Base-by-base conservation (phyloP, 2,888 invertebrate genomes). In the Drosophila antonietae region DNA sequence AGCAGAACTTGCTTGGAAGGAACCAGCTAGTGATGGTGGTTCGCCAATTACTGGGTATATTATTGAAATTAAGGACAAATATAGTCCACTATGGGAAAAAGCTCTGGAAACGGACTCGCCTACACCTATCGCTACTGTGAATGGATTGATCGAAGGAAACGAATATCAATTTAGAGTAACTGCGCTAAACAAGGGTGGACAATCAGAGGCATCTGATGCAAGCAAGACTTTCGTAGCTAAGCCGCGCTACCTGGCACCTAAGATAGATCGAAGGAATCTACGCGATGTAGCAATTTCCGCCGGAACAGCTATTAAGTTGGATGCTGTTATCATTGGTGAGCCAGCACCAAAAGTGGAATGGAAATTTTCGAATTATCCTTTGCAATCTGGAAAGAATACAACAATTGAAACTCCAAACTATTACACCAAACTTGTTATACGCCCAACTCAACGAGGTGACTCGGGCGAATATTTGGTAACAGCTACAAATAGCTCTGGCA, bases 161-260 rank as follows among this genome's bases (percentile, higher is more conserved):
- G 98, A 98, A 91, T 98, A 98, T 92, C 98, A 98, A 93, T 99
- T 99, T 96, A 95, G 99, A 37, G 96, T 99, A 37, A 95, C 98
- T 80, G 99, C 99, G 10, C 94, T 98, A 62, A 99, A 99, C 93
- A 97, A 97, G 92, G 98, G 97, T 12, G 99, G 99, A 0, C 96
- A 96, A 91, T 97, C 98, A 88, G 97, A 97, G 83, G 97, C 98
- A 0, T 97, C 98, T 10, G 97, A 97, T 65, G 94, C 97, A 28
- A 96, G 97, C 93, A 97, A 97, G 93, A 95, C 95, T 89, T 97
- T 98, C 93, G 94, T 95, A 66, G 97, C 97, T 61, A 97, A 97
- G 91, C 97, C 97, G 0, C 94, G 97, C 77, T 97, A 96, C 94
- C 93, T 98, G 92, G 98, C 98, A 77, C 99, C 99, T 20, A 97